These are phyloP conservation scores for Alentia gelatinosa DNA, from an alignment of 2,888 invertebrate genomes.

Conservation along the genomic window DNA sequence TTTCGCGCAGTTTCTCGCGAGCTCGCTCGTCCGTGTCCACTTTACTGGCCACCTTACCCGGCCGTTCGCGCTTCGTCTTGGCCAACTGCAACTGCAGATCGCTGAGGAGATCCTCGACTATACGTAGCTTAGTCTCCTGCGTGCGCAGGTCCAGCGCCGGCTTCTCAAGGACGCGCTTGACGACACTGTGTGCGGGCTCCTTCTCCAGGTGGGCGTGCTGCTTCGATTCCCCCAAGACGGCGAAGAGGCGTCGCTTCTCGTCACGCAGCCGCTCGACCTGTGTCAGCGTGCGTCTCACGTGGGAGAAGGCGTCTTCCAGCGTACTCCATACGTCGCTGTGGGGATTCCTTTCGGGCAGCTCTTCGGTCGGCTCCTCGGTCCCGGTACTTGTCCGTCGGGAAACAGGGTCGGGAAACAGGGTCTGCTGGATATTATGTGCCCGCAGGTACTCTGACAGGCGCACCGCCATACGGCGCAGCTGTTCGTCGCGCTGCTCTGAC, in stretches of 20 bases:
- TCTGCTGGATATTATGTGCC: background rate
- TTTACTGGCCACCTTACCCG: background rate
- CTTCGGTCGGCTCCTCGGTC: background rate
- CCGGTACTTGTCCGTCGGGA: background rate
- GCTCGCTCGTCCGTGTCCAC: background rate
- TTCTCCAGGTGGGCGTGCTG: background rate
- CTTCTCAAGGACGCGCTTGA: background rate
- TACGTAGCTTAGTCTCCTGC: background rate
- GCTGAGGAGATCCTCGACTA: background rate
- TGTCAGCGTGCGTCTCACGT: background rate
- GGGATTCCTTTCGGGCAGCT: background rate
- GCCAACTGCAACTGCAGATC: background rate
- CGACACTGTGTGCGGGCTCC: background rate
- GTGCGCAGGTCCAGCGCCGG: background rate
- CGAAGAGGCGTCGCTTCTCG: background rate
- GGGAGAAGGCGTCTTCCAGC: background rate
- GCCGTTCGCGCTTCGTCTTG: background rate
- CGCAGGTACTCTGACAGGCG: background rate
- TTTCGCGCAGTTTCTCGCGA: background rate
- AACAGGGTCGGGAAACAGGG: background rate
- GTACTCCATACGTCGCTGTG: background rate
- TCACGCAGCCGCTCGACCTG: background rate
- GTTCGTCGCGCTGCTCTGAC: background rate
- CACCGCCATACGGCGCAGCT: background rate
- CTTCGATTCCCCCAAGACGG: background rate